These are phyloP conservation scores for Nebria salina DNA, from an alignment of 2,888 invertebrate species.

Conservation along the genomic window DNA sequence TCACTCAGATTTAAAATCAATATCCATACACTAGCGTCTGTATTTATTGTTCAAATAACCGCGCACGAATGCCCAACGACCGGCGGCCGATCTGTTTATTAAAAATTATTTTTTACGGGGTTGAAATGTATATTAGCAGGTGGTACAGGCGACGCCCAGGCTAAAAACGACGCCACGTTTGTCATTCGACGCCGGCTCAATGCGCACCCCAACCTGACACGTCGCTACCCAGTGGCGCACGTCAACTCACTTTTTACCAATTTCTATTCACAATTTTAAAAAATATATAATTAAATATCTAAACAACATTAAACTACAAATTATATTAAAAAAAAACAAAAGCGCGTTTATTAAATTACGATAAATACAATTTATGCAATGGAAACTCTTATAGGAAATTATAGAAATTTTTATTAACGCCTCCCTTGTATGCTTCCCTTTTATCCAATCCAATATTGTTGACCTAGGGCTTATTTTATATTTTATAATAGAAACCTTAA, in stretches of 20 bases:
- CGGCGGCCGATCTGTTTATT: not conserved
- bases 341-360: no score
- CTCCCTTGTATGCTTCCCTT: slow-evolving; percentile 23
- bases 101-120: not conserved
- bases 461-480: slow-evolving; percentile 45
- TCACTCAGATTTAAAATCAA: slow-evolving; percentile 13
- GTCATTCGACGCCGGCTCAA: slow-evolving; percentile 51
- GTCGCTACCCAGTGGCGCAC: slow-evolving; percentile 25
- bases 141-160: slow-evolving; percentile 59
- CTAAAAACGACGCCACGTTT: slow-evolving; percentile 59
- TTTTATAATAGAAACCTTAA: slow-evolving; percentile 39
- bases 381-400: not conserved
- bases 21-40: not conserved
- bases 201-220: slow-evolving; percentile 41
- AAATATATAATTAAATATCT: no score
- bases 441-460: slow-evolving; percentile 45
- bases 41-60: not conserved
- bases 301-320: no score
- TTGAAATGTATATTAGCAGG: slow-evolving; percentile 10
- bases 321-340: no score
- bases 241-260: not conserved
- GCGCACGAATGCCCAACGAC: not conserved
- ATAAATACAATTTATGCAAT: not conserved
- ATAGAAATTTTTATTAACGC: not conserved
- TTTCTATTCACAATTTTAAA: no score